Percentiles rank a stretch among this genome's conserved stretches.
phyloP scores from a whole-genome alignment of 2,113 vertebrate genomes.

The Mesocricetus auratus region DNA sequence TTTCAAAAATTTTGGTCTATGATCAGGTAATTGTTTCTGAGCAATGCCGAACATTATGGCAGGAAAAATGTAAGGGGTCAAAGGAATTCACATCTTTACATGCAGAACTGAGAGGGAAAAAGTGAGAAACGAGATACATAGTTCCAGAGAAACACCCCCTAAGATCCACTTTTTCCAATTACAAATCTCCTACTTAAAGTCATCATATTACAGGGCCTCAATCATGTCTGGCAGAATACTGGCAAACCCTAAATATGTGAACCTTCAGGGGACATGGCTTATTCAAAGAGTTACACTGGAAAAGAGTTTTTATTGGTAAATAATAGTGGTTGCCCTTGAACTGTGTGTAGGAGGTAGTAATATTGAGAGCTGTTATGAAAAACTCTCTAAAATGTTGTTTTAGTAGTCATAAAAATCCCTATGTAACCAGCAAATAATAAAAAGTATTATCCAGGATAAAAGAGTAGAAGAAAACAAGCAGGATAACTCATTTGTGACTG shows the following conservation, averaged over 20 bases:
- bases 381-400: neutral
- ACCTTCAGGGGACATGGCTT: neutral
- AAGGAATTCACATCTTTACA: neutral
- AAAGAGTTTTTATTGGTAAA: neutral
- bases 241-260: neutral
- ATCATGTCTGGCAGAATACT: neutral
- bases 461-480: neutral
- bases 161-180: neutral
- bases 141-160: neutral
- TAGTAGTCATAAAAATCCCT: neutral
- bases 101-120: neutral
- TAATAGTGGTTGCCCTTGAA: neutral
- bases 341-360: neutral
- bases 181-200: neutral
- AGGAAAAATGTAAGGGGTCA: neutral
- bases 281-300: neutral
- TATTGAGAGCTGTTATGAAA: neutral
- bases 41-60: neutral
- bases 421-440: neutral
- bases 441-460: neutral
- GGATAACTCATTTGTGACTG: neutral
- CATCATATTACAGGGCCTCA: neutral
- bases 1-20: neutral
- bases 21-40: neutral
- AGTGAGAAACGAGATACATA: neutral